Percentiles rank a stretch among this genome's conserved stretches.
Evolutionary conservation across 2,888 invertebrate genomes (phyloP).

Genomic region (Aspidiotus destructor): DNA sequence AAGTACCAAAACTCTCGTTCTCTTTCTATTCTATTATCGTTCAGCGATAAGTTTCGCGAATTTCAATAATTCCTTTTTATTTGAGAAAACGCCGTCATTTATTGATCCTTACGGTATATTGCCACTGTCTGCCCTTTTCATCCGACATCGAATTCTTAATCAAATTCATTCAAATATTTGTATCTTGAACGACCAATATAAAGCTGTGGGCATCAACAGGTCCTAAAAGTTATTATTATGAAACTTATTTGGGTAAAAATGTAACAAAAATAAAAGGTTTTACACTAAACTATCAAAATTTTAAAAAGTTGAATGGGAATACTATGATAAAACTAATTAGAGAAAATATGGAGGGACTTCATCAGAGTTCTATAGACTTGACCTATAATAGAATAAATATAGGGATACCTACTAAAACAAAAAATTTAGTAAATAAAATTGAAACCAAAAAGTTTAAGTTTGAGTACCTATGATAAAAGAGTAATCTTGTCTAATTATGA

Average conservation of each 20-base stretch:
- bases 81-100: too few species aligned
- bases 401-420: not conserved
- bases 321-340: conserved; percentile 8
- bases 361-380: not conserved
- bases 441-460: not conserved
- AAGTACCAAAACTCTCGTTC: not conserved
- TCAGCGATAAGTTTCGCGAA: too few species aligned
- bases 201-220: conserved; percentile 9
- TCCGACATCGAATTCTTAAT: too few species aligned
- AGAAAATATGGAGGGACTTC: not conserved
- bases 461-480: not conserved
- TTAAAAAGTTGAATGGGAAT: conserved; percentile 4
- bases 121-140: too few species aligned
- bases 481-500: not conserved
- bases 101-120: too few species aligned
- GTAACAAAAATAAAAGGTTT: conserved; percentile 10
- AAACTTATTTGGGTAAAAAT: conserved; percentile 8
- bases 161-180: too few species aligned
- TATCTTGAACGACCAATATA: not conserved
- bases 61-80: too few species aligned
- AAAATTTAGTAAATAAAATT: conserved; percentile 2
- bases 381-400: conserved; percentile 3
- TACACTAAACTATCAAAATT: conserved; percentile 11
- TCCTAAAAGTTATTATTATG: conserved; percentile 11
- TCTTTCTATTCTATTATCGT: too few species aligned